Evolutionary conservation across 2,797 vertebrate species (phyloP).

Genomic region (Myripristis jacobus): DNA sequence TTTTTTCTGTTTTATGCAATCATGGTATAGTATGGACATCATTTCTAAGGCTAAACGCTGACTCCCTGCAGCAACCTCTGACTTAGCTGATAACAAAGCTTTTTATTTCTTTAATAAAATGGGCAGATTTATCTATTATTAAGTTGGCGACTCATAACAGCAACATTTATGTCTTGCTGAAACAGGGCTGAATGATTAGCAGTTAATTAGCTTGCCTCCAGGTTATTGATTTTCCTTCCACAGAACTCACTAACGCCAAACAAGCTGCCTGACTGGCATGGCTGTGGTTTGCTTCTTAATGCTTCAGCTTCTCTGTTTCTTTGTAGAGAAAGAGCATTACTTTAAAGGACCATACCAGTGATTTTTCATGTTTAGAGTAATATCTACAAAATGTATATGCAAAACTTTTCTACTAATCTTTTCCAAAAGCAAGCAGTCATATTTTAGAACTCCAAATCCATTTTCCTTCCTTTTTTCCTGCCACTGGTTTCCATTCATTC

Average conservation of each 20-base stretch:
- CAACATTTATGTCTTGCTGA: conserved; percentile 71
- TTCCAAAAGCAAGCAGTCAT: too few species aligned
- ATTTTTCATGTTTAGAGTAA: too few species aligned
- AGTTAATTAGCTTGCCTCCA: conserved; percentile 78
- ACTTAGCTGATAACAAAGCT: conserved; percentile 46
- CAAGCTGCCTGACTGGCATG: conserved; percentile 49
- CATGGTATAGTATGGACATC: background rate
- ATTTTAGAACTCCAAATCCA: too few species aligned
- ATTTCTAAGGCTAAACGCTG: conserved; percentile 13
- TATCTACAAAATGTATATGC: too few species aligned
- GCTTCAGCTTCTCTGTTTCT: conserved; percentile 5
- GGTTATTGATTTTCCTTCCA: conserved; percentile 77
- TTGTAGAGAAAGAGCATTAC: background rate
- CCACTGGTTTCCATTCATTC: too few species aligned
- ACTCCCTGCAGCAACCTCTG: conserved; percentile 30
- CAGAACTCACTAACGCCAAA: conserved; percentile 63
- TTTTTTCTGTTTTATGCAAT: conserved; percentile 2
- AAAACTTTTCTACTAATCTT: too few species aligned
- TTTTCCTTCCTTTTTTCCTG: too few species aligned
- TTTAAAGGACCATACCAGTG: too few species aligned
- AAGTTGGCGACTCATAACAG: conserved; percentile 71
- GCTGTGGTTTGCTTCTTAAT: conserved; percentile 29
- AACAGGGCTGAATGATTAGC: conserved; percentile 75
- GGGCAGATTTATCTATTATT: conserved; percentile 75
- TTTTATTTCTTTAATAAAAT: conserved; percentile 70